These are phyloP conservation scores for Torymus auratus DNA, from an alignment of 2,888 invertebrate species.

Conservation along the genomic window DNA sequence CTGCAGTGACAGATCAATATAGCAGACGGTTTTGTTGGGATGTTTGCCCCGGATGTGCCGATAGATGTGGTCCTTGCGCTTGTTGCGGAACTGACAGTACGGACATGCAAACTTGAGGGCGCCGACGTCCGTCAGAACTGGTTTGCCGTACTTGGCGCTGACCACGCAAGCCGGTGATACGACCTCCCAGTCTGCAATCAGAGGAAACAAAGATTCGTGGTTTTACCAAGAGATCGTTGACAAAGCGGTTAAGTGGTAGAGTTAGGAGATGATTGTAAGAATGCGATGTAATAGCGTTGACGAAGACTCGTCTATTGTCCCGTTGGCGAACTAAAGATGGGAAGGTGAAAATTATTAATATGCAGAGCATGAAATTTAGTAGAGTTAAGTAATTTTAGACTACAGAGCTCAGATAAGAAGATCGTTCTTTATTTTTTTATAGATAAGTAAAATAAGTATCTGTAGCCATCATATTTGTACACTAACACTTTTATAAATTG, in stretches of 20 bases:
- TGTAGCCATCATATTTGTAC: too few relatives aligned
- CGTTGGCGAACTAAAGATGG: too few relatives aligned
- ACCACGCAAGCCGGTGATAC: neutral
- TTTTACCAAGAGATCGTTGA: neutral
- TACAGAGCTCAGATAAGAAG: too few relatives aligned
- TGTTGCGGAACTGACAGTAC: slow-evolving; percentile 73
- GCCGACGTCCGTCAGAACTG: slow-evolving; percentile 13
- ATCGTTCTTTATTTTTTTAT: neutral
- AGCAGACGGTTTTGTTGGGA: slow-evolving; percentile 67
- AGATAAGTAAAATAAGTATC: too few relatives aligned
- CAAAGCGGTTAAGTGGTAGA: too few relatives aligned
- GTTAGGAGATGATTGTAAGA: too few relatives aligned
- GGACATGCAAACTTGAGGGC: slow-evolving; percentile 74
- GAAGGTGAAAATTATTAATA: too few relatives aligned
- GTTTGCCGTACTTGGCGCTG: neutral
- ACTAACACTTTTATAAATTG: too few relatives aligned
- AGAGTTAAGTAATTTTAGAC: neutral
- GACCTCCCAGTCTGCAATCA: slow-evolving; percentile 18
- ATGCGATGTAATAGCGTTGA: too few relatives aligned
- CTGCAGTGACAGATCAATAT: slow-evolving; percentile 65
- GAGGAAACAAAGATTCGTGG: neutral
- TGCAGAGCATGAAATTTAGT: neutral
- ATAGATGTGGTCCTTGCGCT: slow-evolving; percentile 74
- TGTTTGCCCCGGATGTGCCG: slow-evolving; percentile 73
- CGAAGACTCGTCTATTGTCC: too few relatives aligned